Base-by-base conservation (phyloP, 2,797 vertebrate species). In the Thunnus albacares region DNA sequence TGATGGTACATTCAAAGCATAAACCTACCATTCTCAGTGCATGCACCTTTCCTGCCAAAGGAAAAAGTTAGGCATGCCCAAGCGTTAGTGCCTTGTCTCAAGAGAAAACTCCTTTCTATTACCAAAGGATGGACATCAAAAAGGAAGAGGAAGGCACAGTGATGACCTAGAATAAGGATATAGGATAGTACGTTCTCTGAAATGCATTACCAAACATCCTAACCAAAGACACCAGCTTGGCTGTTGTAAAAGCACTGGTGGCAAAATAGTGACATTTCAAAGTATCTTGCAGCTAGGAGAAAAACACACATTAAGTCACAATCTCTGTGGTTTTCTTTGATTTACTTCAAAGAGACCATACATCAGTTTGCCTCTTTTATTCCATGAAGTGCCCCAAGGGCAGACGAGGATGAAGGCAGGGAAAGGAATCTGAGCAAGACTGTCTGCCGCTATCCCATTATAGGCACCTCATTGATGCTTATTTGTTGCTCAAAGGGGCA, bases 291-390 rank as follows among this genome's bases (percentile, higher is more conserved):
- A 85, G 75, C 38, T 13, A 22, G 22, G 82, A 81, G 55, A 79
- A 79, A 89, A 83, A 84, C 74, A 86, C 59, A 33, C 82, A 87
- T 80, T 55, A 85, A 78, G 79, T 72, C 79, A 69, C 85, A 76
- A 88, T 92, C 80, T 89, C 55, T 87, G 87, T 60, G 79, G 87
- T 88, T 91, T 86, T 77, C 85, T 91, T 89, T 89, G 79, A 90
- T 64, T 87, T 43, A 52, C 92, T 88, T 94, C 89, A 94, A 93
- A 93, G 90, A 61, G 65, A 57, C 70, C 85, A 71, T 73, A 81
- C 91, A 89, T 93, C 83, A 85, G 81, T 62, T 84, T 75, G 75
- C 43, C 68, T 81, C 87, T 86, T 90, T 89, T 86, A 87, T 90
- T 89, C 76, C 55, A 51, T 20, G 22, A 26, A 74, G 65, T 12